These are phyloP conservation scores for Eurytoma adleriae DNA, from an alignment of 2,888 invertebrate species.

Conservation along the genomic window DNA sequence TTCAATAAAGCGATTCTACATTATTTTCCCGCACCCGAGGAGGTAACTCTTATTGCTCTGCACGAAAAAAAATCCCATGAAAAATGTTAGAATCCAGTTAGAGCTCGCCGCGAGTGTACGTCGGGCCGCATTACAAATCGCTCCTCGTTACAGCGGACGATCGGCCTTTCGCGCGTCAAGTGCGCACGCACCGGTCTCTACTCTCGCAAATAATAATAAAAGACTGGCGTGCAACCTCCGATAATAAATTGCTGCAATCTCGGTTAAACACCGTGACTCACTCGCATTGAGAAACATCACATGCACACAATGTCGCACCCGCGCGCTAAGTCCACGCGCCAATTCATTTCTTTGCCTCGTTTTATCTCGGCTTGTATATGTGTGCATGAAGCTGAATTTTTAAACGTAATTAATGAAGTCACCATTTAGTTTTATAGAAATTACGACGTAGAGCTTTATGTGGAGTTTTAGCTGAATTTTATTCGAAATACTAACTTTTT, in stretches of 20 bases:
- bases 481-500: no score
- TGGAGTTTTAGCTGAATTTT: no score
- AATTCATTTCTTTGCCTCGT: neutral
- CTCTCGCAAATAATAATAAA: slow-evolving; percentile 14
- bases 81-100: neutral
- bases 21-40: no score
- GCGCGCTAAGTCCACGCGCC: neutral
- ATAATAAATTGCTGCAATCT: slow-evolving; percentile 60
- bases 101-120: neutral
- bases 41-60: no score
- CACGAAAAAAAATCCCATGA: no score
- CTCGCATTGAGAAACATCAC: slow-evolving; percentile 55
- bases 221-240: slow-evolving; percentile 12
- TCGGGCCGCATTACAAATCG: neutral
- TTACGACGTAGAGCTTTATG: no score
- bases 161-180: neutral
- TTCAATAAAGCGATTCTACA: no score
- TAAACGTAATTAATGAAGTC: no score
- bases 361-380: no score
- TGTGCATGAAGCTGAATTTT: no score
- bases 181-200: neutral
- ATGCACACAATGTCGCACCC: slow-evolving; percentile 6
- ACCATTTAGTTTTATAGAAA: no score
- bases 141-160: slow-evolving; percentile 5
- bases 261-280: slow-evolving; percentile 60